A percentile compares a stretch with the other conserved stretches of the same genome.
Conservation (phyloP, 2,113 vertebrate genomes). For the Sakesphorus luctuosus region DNA sequence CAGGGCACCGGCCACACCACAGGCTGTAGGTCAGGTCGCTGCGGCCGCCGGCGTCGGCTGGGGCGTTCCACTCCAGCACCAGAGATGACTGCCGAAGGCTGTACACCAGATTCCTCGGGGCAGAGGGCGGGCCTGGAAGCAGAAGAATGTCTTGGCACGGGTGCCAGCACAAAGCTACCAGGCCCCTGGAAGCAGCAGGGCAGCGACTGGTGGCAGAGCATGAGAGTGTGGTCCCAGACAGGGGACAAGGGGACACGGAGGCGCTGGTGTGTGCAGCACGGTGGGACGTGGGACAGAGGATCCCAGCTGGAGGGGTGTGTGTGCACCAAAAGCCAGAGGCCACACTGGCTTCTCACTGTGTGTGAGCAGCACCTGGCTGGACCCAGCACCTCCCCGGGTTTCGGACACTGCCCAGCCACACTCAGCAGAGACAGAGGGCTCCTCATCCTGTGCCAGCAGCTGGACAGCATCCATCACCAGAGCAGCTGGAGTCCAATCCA, state of each 20-base stretch:
- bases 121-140: constrained; percentile 86
- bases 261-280: fast-evolving
- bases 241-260: fast-evolving
- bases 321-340: background rate
- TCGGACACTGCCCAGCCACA: fast-evolving
- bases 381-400: too few relatives aligned
- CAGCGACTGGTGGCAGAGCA: fast-evolving
- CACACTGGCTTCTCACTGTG: fast-evolving
- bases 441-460: background rate
- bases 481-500: background rate
- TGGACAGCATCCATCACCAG: background rate
- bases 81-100: constrained; percentile 87
- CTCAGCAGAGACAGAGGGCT: fast-evolving
- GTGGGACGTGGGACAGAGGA: too few relatives aligned
- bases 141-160: background rate
- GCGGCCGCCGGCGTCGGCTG: constrained; percentile 84
- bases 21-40: constrained; percentile 89
- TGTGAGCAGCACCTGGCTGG: fast-evolving
- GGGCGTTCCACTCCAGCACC: constrained; percentile 87
- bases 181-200: background rate
- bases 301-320: fast-evolving
- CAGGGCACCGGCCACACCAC: constrained; percentile 80
- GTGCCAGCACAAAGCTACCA: fast-evolving
- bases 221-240: fast-evolving
- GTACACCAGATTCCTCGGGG: constrained; percentile 87